Percentiles rank a stretch among this genome's conserved stretches.
Conservation (phyloP, 2,113 vertebrate genomes). For the Phaetusa simplex region DNA sequence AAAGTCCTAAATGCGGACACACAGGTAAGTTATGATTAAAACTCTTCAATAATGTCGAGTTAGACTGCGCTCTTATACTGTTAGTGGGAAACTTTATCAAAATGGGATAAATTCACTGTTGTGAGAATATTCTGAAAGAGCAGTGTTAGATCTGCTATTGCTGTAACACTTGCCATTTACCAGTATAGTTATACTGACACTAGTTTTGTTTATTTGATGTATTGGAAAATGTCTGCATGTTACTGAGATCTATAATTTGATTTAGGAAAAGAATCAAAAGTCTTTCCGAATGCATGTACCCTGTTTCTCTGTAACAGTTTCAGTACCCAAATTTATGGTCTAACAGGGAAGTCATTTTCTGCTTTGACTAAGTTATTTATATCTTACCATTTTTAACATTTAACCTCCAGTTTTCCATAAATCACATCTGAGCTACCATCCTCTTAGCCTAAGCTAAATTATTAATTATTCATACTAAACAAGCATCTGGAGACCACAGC, state of each 20-base stretch:
- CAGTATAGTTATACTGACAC: not conserved
- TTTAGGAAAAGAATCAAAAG: not conserved
- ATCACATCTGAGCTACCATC: not conserved
- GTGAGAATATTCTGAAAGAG: not conserved
- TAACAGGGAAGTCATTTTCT: not conserved
- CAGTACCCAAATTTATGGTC: not conserved
- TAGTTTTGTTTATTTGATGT: not conserved
- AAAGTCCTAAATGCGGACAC: slow-evolving; percentile 98
- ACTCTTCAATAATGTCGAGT: not conserved
- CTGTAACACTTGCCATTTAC: not conserved
- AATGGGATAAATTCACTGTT: not conserved
- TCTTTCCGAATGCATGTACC: not conserved
- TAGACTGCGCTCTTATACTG: not conserved
- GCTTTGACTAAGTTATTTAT: not conserved
- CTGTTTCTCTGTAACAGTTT: not conserved
- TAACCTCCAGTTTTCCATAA: not conserved
- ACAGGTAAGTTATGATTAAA: slow-evolving; percentile 78
- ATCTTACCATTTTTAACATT: not conserved
- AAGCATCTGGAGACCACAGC: not conserved
- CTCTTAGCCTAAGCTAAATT: not conserved
- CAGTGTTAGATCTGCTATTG: not conserved
- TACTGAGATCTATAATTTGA: not conserved
- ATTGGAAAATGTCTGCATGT: not conserved
- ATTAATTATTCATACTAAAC: not conserved
- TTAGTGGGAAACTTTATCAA: not conserved